A percentile compares a stretch with the other conserved stretches of the same genome.
Evolutionary conservation across 2,888 invertebrate species (phyloP).

Genomic region (Archips crataeganus): DNA sequence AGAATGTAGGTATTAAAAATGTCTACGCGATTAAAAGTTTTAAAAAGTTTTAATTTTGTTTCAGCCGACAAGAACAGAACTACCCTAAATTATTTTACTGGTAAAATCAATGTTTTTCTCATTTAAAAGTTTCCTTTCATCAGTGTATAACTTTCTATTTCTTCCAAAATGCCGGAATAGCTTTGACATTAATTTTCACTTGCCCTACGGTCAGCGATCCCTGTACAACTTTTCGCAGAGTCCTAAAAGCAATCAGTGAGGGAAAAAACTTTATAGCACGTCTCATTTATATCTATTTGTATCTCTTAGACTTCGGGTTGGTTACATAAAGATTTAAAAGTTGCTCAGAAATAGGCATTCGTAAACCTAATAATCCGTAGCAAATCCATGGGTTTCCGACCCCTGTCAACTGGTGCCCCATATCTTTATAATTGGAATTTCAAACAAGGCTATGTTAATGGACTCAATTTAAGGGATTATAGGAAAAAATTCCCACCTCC

Average conservation of each 20-base stretch:
- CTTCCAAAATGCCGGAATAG: neutral
- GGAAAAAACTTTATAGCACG: slow-evolving; percentile 5
- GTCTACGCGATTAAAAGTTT: no score
- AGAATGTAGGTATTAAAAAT: no score
- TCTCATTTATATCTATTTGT: slow-evolving; percentile 12
- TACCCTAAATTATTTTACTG: neutral
- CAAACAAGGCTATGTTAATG: neutral
- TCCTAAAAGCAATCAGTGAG: neutral
- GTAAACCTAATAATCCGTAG: slow-evolving; percentile 1
- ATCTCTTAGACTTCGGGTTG: neutral
- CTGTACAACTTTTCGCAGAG: neutral
- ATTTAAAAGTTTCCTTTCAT: neutral
- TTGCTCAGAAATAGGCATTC: neutral
- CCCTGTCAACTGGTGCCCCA: neutral
- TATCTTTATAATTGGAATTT: neutral
- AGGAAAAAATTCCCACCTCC: neutral
- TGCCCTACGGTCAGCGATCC: neutral
- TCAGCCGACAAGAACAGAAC: neutral
- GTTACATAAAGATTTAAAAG: neutral
- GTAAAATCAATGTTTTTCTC: neutral
- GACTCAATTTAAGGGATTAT: neutral
- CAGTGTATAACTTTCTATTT: slow-evolving; percentile 1
- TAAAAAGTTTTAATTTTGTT: neutral
- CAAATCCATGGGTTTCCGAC: slow-evolving; percentile 6
- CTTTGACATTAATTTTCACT: slow-evolving; percentile 3